Base-by-base conservation (phyloP, 1,140 invertebrate genomes). In the Drosophila tropicalis region DNA sequence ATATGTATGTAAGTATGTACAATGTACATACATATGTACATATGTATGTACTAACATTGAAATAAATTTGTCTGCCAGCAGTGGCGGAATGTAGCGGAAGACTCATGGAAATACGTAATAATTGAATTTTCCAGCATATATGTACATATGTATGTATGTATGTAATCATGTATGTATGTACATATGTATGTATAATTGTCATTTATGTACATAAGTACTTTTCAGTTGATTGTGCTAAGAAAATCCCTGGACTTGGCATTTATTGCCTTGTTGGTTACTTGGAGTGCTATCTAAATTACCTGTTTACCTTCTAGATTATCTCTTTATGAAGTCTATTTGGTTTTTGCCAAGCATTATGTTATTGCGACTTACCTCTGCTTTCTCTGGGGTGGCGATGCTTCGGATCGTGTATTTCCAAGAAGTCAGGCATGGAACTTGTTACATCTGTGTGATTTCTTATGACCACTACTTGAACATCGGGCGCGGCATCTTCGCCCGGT, bases 331-430 rank as follows among this genome's bases (percentile, higher is more conserved):
- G 32, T 36, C 29, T 13, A 34, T 34, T 39, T 10, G 15, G n/a
- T 58, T 39, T 39, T 58, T 58, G 10, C 15, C 39, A 19, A 17
- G 9, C 32, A 58, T 34, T 39, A 15, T 19, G 15, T 13, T 58
- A 32, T 13, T 58, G 55, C 55, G 7, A 67, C 76, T 80, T 60
- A 86, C 83, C 84, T 60, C 64, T 84, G 73, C 85, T 91, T 22
- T 91, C 87, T 34, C 90, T 67, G 5, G 90, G 79, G 69, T 95
- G 94, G 3, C 94, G 90, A 67, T 94, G 94, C 44, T 93, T 92
- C 2, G 91, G 92, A 77, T 95, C 94, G 76, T 95, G 94, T 39
- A 95, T 91, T 79, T 94, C 93, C 19, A 89, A 91, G 78, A 95
- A 95, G 19, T 90, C 79, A 17, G 60, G 66, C 15, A 44, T 56